phyloP scores from a whole-genome alignment of 1,140 invertebrate species.

The Zaprionus vittiger region DNA sequence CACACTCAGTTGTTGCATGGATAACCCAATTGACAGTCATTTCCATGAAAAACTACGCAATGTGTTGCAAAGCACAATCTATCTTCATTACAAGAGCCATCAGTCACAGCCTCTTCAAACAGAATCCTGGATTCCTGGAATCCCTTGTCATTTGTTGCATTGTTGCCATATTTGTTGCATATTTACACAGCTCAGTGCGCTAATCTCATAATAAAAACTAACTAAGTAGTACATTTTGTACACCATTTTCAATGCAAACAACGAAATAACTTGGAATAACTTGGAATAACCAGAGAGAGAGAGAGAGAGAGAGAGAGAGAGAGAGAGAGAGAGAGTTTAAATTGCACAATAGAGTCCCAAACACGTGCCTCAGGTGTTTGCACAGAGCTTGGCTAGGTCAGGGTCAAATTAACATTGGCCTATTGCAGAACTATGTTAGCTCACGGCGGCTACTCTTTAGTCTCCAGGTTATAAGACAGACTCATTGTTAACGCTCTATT shows the following conservation, averaged over 20 bases:
- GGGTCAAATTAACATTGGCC: background rate
- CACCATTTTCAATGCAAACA: too few relatives aligned
- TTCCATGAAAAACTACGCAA: background rate
- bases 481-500: too few relatives aligned
- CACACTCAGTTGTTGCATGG: background rate
- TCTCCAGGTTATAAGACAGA: background rate
- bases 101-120: too few relatives aligned
- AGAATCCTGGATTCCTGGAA: too few relatives aligned
- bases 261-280: background rate
- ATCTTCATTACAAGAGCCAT: too few relatives aligned
- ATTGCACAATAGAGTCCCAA: background rate
- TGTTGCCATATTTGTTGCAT: too few relatives aligned
- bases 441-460: background rate
- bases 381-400: background rate
- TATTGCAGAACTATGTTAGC: background rate
- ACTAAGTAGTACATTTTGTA: too few relatives aligned
- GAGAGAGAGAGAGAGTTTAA: background rate
- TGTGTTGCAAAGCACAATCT: background rate
- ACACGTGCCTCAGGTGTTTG: background rate
- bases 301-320: background rate
- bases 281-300: background rate
- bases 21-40: background rate
- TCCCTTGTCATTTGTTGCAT: too few relatives aligned
- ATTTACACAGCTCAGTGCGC: too few relatives aligned
- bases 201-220: too few relatives aligned